Conservation (phyloP, 2,797 vertebrate species). For the Danio albolineatus region DNA sequence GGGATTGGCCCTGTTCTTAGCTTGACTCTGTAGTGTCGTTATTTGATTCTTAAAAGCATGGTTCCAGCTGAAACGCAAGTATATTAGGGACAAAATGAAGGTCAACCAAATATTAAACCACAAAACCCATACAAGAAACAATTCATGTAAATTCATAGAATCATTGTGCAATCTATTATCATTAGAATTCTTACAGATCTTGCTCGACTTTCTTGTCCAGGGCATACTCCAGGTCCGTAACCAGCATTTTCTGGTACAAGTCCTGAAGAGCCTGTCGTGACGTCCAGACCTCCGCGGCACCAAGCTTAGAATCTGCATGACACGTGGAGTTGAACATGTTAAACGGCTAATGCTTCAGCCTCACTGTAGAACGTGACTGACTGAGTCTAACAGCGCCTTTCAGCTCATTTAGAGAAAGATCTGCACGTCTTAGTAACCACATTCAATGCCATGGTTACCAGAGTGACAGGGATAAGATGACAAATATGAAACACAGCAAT, state of each 20-base stretch:
- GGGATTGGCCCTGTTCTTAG: conserved; percentile 98
- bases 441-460: conserved; percentile 52
- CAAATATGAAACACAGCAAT: conserved; percentile 26
- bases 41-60: conserved; percentile 99
- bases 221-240: conserved; percentile 97
- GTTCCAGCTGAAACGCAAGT: conserved; percentile 83
- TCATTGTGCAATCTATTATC: neutral
- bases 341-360: neutral
- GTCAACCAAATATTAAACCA: neutral
- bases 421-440: conserved; percentile 46
- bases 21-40: conserved; percentile 98
- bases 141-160: neutral
- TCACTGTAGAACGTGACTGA: neutral
- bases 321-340: conserved; percentile 5
- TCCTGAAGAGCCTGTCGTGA: conserved; percentile 98
- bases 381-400: conserved; percentile 26
- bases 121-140: neutral
- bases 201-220: conserved; percentile 99
- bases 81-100: conserved; percentile 53
- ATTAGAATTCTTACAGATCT: conserved; percentile 90
- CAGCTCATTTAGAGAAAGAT: conserved; percentile 27
- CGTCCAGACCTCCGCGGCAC: conserved; percentile 97
- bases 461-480: conserved; percentile 34
- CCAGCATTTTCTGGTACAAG: conserved; percentile 99
- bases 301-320: conserved; percentile 91